A percentile compares a stretch with the other conserved stretches of the same genome.
These are phyloP conservation scores for Nannoperca australis DNA, from an alignment of 2,797 vertebrate species.

Conservation along the genomic window DNA sequence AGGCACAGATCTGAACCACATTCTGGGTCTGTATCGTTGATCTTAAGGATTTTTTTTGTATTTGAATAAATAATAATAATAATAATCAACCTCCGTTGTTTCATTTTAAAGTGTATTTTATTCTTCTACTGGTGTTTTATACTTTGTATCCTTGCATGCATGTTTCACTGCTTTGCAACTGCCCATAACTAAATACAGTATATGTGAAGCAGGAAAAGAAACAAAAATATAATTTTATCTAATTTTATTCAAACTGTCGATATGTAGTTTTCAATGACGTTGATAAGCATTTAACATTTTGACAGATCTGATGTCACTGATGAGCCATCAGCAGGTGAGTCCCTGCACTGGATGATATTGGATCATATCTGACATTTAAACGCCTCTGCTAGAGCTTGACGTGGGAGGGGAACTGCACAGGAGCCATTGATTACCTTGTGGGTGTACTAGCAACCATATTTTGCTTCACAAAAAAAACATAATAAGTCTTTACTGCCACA, in stretches of 20 bases:
- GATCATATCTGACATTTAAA: constrained; percentile 69
- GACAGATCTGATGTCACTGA: constrained; percentile 31
- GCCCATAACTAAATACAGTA: background rate
- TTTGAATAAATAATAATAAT: background rate
- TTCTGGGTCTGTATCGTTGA: too few relatives aligned
- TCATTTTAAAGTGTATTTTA: background rate
- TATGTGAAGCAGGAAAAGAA: background rate
- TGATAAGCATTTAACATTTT: constrained; percentile 32
- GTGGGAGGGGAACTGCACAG: constrained; percentile 63
- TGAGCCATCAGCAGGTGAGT: constrained; percentile 55
- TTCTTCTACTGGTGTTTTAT: background rate
- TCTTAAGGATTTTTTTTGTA: too few relatives aligned
- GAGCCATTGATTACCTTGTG: constrained; percentile 70
- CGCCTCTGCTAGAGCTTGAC: constrained; percentile 64
- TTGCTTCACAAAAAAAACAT: constrained; percentile 39
- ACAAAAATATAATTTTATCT: background rate
- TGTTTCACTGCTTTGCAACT: background rate
- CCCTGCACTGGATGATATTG: constrained; percentile 40
- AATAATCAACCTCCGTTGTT: too few relatives aligned
- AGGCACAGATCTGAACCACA: too few relatives aligned
- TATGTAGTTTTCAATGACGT: background rate
- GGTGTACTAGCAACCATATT: constrained; percentile 63
- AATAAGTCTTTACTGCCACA: constrained; percentile 22
- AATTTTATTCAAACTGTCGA: background rate
- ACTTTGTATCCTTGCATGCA: background rate